Conservation (phyloP, 2,888 invertebrate genomes). For the Trypoxylon attenuatum region DNA sequence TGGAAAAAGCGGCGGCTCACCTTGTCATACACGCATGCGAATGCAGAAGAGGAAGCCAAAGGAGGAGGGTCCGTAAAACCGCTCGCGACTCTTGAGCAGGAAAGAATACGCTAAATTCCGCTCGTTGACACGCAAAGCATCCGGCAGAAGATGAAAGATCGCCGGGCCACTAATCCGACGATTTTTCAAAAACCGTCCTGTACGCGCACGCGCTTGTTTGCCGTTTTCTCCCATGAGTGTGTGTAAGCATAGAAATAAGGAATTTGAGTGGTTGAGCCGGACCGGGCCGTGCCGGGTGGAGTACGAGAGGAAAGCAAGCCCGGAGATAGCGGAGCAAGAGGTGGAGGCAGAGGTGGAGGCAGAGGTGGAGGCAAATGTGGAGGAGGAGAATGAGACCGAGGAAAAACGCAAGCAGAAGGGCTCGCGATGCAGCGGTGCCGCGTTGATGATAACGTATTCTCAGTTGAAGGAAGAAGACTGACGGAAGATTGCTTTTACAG, state of each 20-base stretch:
- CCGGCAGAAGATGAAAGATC: slow-evolving; percentile 4
- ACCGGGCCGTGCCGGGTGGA: too few species aligned
- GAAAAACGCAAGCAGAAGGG: slow-evolving; percentile 37
- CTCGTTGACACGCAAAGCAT: background rate
- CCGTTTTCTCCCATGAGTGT: slow-evolving; percentile 17
- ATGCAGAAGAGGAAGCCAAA: slow-evolving; percentile 11
- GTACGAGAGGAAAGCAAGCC: slow-evolving; percentile 3
- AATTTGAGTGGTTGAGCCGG: slow-evolving; percentile 17
- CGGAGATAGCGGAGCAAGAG: background rate
- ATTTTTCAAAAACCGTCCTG: slow-evolving; percentile 34
- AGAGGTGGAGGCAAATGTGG: background rate
- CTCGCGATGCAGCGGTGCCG: slow-evolving; percentile 30
- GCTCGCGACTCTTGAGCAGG: slow-evolving; percentile 1
- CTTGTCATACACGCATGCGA: background rate
- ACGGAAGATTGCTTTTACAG: slow-evolving; percentile 70
- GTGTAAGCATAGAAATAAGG: slow-evolving; percentile 39
- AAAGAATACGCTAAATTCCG: slow-evolving; percentile 14
- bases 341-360: background rate
- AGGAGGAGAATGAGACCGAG: slow-evolving; percentile 1
- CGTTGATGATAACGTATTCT: slow-evolving; percentile 67
- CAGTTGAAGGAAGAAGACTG: slow-evolving; percentile 63
- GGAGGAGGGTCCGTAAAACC: slow-evolving; percentile 13
- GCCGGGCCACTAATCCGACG: slow-evolving; percentile 2
- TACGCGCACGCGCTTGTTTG: slow-evolving; percentile 14
- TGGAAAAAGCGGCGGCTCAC: too few species aligned